Evolutionary conservation across 2,888 invertebrate genomes (phyloP).

Genomic region (Dasypolia templi): DNA sequence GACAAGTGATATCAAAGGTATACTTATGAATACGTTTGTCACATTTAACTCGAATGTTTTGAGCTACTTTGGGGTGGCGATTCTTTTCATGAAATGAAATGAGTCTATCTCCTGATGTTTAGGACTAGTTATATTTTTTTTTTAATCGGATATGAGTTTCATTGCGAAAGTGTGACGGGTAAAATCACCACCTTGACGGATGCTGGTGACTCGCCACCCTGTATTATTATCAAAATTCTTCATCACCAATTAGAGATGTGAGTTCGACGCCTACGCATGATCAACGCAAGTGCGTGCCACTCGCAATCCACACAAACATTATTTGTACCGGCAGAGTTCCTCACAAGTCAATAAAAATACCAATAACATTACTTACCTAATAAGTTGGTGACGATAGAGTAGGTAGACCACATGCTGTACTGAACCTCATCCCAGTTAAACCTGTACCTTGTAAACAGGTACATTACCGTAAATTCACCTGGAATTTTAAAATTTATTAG

Average conservation of each 20-base stretch:
- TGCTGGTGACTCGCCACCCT: neutral
- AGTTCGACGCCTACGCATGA: neutral
- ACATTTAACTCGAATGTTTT: neutral
- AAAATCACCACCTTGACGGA: neutral
- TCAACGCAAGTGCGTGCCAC: neutral
- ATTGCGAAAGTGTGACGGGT: neutral
- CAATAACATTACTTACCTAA: neutral
- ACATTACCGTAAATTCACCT: slow-evolving; percentile 91
- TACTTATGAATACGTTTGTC: neutral
- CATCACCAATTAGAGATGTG: neutral
- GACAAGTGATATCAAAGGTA: neutral
- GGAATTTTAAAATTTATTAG: slow-evolving; percentile 63
- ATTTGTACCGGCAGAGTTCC: too few relatives aligned
- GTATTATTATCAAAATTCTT: neutral
- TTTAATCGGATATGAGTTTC: too few relatives aligned
- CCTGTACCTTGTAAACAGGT: slow-evolving; percentile 89
- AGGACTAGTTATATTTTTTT: too few relatives aligned
- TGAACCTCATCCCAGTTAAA: slow-evolving; percentile 91
- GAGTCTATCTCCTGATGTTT: too few relatives aligned
- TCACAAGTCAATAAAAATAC: neutral
- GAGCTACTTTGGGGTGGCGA: neutral
- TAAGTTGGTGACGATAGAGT: slow-evolving; percentile 89
- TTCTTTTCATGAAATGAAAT: too few relatives aligned
- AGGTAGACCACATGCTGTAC: slow-evolving; percentile 90
- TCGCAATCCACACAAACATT: neutral